Percentiles rank a stretch among this genome's conserved stretches.
phyloP scores from a whole-genome alignment of 35 echinoderm and acorn worm species.

The Acanthaster planci region DNA sequence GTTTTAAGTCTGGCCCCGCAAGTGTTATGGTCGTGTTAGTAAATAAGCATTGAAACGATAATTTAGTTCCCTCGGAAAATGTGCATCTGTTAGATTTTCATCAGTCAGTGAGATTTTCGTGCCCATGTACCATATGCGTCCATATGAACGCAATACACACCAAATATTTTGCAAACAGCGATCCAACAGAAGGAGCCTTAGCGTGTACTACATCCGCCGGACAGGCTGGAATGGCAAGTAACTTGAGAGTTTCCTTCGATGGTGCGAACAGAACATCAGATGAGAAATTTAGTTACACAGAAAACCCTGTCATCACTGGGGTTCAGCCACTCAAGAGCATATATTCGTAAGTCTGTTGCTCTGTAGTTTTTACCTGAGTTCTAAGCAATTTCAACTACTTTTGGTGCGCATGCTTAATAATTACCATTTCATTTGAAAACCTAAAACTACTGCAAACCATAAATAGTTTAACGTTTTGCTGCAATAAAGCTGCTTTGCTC shows the following conservation, averaged over 20 bases:
- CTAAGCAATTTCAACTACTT: background rate
- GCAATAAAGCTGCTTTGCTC: background rate
- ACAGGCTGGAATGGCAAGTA: background rate
- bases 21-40: too few species aligned
- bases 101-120: too few species aligned
- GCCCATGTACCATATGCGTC: too few species aligned
- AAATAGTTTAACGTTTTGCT: background rate
- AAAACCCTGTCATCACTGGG: background rate
- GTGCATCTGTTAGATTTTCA: too few species aligned
- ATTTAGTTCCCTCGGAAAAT: too few species aligned
- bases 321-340: background rate
- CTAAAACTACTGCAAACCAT: background rate
- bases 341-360: background rate
- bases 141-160: too few species aligned
- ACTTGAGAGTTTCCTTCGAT: background rate
- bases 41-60: too few species aligned
- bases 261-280: background rate
- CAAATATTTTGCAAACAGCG: background rate
- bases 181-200: background rate
- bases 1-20: background rate
- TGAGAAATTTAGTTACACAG: background rate
- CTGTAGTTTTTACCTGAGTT: background rate
- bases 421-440: background rate
- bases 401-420: background rate
- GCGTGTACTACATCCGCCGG: background rate